Evolutionary conservation across 2,888 invertebrate genomes (phyloP).

Genomic region (Chloromyia formosa): DNA sequence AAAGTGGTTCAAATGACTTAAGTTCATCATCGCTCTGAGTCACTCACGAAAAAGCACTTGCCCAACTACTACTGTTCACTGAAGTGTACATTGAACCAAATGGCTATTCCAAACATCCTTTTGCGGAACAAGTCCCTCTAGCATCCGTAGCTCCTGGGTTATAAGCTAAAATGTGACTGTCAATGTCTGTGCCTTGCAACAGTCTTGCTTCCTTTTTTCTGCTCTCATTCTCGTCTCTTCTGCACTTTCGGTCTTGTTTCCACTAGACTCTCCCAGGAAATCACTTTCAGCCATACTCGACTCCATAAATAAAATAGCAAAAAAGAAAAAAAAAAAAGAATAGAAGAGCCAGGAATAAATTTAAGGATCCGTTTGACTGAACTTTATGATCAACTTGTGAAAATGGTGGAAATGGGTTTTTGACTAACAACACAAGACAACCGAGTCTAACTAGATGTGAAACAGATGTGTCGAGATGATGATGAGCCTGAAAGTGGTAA

Average conservation of each 20-base stretch:
- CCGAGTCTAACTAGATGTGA: too few relatives aligned
- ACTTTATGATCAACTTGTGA: constrained; percentile 30
- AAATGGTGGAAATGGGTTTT: constrained; percentile 26
- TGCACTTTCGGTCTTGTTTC: neutral
- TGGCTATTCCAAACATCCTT: neutral
- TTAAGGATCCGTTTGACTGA: constrained; percentile 33
- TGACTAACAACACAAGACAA: neutral
- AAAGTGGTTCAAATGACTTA: constrained; percentile 8
- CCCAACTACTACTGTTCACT: neutral
- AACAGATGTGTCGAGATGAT: neutral
- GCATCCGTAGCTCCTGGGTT: too few relatives aligned
- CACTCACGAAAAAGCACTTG: neutral
- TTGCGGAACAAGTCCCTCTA: neutral
- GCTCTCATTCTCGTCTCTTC: neutral
- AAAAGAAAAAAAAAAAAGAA: too few relatives aligned
- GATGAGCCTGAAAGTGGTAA: neutral
- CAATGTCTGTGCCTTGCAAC: neutral
- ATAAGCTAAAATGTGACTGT: constrained; percentile 6
- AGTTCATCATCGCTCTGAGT: neutral
- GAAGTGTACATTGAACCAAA: neutral
- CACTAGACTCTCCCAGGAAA: neutral
- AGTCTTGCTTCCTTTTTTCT: neutral
- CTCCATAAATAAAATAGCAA: neutral
- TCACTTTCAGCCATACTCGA: neutral
- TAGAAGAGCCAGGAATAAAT: neutral